phyloP scores from a whole-genome alignment of 2,888 invertebrate species.

The Gari tellinella region DNA sequence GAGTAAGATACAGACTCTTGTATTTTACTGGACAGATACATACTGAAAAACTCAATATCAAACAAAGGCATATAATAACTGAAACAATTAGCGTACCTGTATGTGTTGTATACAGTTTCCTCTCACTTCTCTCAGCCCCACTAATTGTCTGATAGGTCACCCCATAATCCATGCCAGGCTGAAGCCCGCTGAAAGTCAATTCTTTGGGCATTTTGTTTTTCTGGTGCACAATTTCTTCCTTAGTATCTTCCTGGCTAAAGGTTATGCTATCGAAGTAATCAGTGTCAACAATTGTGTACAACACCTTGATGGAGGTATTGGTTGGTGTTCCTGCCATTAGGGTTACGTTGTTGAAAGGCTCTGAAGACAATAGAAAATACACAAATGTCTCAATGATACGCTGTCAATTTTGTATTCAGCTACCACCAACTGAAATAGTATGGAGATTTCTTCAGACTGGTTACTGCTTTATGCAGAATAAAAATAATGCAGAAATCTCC shows the following conservation, averaged over 20 bases:
- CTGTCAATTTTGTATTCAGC: no score
- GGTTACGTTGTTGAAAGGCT: constrained; percentile 42
- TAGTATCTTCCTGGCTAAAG: constrained; percentile 53
- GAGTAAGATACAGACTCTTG: no score
- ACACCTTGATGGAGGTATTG: constrained; percentile 50
- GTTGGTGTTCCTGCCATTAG: constrained; percentile 29
- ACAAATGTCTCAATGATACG: no score
- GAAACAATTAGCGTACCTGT: constrained; percentile 73
- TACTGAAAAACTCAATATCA: no score
- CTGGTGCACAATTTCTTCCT: constrained; percentile 44
- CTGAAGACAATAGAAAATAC: constrained; percentile 33
- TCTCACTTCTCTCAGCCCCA: constrained; percentile 60
- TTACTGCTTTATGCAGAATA: no score
- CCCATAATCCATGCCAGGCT: constrained; percentile 65
- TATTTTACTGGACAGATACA: no score
- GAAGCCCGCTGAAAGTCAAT: constrained; percentile 63
- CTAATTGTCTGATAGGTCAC: constrained; percentile 67
- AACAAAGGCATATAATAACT: no score
- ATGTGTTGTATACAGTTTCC: constrained; percentile 45
- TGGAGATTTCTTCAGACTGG: no score
- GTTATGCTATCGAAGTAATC: constrained; percentile 68
- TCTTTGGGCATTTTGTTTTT: constrained; percentile 46
- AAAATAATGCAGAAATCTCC: no score
- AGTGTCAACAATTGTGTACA: constrained; percentile 50
- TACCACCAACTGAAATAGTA: no score